These are phyloP conservation scores for Craterocephalus amniculus DNA, from an alignment of 2,797 vertebrate species.

Conservation along the genomic window DNA sequence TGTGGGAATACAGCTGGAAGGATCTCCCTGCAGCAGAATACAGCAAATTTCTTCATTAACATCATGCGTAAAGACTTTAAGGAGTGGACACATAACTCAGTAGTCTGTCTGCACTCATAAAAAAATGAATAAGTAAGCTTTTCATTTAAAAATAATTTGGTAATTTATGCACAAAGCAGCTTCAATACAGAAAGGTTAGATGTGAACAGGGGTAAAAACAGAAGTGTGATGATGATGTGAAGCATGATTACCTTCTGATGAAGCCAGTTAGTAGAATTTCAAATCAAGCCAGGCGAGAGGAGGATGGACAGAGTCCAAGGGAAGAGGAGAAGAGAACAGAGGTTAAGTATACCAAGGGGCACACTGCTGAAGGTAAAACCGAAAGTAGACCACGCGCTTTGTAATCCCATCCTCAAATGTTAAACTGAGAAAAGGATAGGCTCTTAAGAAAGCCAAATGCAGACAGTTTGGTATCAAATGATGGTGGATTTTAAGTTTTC, in stretches of 20 bases:
- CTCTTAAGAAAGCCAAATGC: constrained; percentile 18
- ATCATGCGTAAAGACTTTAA: constrained; percentile 1
- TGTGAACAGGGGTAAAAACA: constrained; percentile 65
- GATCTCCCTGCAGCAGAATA: constrained; percentile 87
- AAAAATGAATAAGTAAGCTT: background rate
- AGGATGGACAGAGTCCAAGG: constrained; percentile 81
- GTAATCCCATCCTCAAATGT: constrained; percentile 52
- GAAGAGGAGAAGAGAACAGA: constrained; percentile 75
- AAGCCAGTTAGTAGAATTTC: constrained; percentile 80
- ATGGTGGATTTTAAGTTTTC: constrained; percentile 23
- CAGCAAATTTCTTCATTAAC: background rate
- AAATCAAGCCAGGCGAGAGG: constrained; percentile 81
- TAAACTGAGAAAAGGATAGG: constrained; percentile 31
- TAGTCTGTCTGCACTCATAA: background rate
- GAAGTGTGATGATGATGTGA: constrained; percentile 65
- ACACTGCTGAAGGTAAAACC: constrained; percentile 64
- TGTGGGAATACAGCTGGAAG: constrained; percentile 98
- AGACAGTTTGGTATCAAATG: constrained; percentile 43
- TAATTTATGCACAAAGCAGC: constrained; percentile 21
- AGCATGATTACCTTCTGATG: constrained; percentile 94
- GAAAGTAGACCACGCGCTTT: constrained; percentile 55
- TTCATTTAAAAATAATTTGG: background rate
- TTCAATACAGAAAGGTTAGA: constrained; percentile 62
- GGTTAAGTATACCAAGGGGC: constrained; percentile 61
- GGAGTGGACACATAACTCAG: background rate